Percentiles rank a stretch among this genome's conserved stretches.
Evolutionary conservation across 2,888 invertebrate species (phyloP).

Genomic region (Pharmacophagus antenor): DNA sequence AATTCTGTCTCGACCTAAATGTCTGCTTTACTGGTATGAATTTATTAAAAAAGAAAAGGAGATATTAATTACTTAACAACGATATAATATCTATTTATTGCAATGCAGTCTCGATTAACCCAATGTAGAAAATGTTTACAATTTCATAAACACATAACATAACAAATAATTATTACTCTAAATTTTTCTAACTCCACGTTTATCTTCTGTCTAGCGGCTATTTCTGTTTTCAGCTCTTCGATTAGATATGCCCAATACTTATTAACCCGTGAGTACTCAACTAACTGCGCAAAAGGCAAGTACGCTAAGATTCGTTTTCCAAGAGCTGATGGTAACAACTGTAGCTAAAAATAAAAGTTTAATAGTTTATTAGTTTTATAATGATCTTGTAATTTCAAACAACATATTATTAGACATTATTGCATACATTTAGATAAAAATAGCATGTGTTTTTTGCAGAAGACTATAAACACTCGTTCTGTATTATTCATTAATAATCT

Average conservation of each 20-base stretch:
- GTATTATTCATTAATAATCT: too few relatives aligned
- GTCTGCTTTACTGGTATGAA: too few relatives aligned
- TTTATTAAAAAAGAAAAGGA: too few relatives aligned
- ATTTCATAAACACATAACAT: not conserved
- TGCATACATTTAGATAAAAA: too few relatives aligned
- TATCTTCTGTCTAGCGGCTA: constrained; percentile 51
- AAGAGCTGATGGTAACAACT: constrained; percentile 58
- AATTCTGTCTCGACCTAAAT: not conserved
- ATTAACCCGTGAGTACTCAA: constrained; percentile 59
- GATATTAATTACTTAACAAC: too few relatives aligned
- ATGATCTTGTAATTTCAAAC: not conserved
- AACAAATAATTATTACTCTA: constrained; percentile 39
- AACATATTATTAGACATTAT: not conserved
- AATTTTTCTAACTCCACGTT: constrained; percentile 54
- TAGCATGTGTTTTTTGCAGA: too few relatives aligned
- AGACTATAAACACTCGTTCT: too few relatives aligned
- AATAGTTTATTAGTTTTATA: too few relatives aligned
- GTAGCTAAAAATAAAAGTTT: constrained; percentile 47
- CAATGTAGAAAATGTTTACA: not conserved
- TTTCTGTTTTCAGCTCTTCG: constrained; percentile 56
- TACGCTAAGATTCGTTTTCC: constrained; percentile 57
- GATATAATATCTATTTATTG: too few relatives aligned
- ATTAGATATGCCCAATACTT: constrained; percentile 68
- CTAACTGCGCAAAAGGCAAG: constrained; percentile 49
- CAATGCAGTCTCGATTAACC: too few relatives aligned